These are phyloP conservation scores for Caenorhabditis sp. DNA, from an alignment of 2,888 invertebrate species.

Conservation along the genomic window DNA sequence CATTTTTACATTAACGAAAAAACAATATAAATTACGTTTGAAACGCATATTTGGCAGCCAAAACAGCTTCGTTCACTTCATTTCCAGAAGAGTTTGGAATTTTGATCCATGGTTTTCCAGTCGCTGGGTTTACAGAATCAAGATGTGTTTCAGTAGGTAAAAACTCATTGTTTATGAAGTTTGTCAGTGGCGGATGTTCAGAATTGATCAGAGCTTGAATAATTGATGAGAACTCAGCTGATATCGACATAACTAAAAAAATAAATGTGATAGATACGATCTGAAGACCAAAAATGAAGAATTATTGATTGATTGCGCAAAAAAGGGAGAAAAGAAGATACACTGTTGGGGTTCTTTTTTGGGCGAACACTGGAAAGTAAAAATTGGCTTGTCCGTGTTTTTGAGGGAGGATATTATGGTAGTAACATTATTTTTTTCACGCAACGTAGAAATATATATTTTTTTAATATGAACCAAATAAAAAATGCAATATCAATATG, in stretches of 20 bases:
- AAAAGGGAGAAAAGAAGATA: background rate
- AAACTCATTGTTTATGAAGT: slow-evolving; percentile 55
- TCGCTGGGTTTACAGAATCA: slow-evolving; percentile 54
- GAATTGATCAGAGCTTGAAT: slow-evolving; percentile 33
- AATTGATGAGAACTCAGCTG: slow-evolving; percentile 11
- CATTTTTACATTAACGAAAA: background rate
- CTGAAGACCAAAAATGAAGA: background rate
- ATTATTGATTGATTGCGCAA: background rate
- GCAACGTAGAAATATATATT: too few relatives aligned
- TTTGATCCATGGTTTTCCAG: slow-evolving; percentile 53
- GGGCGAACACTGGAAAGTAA: too few relatives aligned
- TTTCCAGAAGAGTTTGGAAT: slow-evolving; percentile 73
- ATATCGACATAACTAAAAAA: background rate
- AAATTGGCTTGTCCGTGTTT: too few relatives aligned
- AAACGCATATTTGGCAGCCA: slow-evolving; percentile 74
- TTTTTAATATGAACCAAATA: too few relatives aligned
- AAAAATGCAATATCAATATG: too few relatives aligned
- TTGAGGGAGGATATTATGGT: too few relatives aligned
- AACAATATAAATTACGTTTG: slow-evolving; percentile 68
- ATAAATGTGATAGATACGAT: background rate
- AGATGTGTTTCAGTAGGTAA: slow-evolving; percentile 28
- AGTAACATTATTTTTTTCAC: too few relatives aligned
- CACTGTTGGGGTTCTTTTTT: too few relatives aligned
- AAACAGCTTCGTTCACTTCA: slow-evolving; percentile 72
- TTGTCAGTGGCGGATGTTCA: slow-evolving; percentile 44